These are phyloP conservation scores for Stichopus horrens DNA, from an alignment of 53 echinoderm and acorn worm genomes.

Conservation along the genomic window DNA sequence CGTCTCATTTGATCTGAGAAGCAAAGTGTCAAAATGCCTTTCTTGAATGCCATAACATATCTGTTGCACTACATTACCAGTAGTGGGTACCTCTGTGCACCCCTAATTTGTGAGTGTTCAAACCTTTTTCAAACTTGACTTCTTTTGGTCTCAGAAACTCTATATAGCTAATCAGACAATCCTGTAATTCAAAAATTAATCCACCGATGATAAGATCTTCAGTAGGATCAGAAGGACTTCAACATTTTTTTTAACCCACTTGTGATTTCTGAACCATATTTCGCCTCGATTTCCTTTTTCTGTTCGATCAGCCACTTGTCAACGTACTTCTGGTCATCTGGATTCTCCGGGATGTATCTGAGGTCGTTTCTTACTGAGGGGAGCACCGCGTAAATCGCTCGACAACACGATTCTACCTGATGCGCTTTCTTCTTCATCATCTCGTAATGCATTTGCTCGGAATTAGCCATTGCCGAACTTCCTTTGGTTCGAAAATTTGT, in stretches of 20 bases:
- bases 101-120: no score
- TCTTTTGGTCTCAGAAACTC: no score
- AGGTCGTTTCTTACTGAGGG: conserved; percentile 2
- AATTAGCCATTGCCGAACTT: no score
- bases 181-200: not conserved
- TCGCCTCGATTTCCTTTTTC: not conserved
- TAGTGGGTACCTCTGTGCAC: no score
- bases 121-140: no score
- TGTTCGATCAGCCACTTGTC: conserved; percentile 18
- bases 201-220: no score
- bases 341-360: not conserved
- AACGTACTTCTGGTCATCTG: conserved; percentile 2
- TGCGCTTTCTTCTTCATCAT: conserved; percentile 15
- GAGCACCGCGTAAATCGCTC: not conserved
- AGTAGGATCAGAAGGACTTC: not conserved
- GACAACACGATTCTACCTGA: conserved; percentile 16
- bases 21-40: no score
- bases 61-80: no score
- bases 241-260: not conserved
- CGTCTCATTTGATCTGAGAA: no score
- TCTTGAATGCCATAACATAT: no score
- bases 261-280: not conserved
- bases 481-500: not conserved
- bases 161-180: no score
- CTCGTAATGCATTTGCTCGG: not conserved